A percentile compares a stretch with the other conserved stretches of the same genome.
phyloP scores from a whole-genome alignment of 64 coral and sea anemone species.

The Acropora yongei region DNA sequence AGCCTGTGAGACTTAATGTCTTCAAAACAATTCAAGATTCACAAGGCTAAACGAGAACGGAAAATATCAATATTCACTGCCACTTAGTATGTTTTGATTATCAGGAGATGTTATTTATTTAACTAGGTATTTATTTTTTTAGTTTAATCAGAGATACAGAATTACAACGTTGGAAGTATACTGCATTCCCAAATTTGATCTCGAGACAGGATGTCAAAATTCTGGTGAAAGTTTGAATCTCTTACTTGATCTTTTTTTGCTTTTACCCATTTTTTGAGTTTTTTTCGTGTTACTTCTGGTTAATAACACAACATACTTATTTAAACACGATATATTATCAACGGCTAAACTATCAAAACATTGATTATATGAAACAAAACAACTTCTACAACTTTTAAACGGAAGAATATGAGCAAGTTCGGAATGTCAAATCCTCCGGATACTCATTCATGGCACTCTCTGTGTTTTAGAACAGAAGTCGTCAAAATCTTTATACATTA shows the following conservation, averaged over 20 bases:
- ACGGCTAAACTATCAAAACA: background rate
- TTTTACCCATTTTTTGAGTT: background rate
- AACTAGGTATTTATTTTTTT: too few relatives aligned
- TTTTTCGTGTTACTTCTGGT: too few relatives aligned
- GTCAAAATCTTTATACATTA: conserved; percentile 8
- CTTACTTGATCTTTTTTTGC: background rate
- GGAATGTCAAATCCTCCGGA: too few relatives aligned
- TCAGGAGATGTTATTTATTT: too few relatives aligned
- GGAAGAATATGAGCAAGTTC: background rate
- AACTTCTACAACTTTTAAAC: background rate
- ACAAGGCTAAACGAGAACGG: too few relatives aligned
- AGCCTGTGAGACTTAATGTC: too few relatives aligned
- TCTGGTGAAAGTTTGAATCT: background rate
- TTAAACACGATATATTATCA: background rate
- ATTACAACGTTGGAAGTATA: too few relatives aligned
- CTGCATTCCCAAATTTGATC: background rate
- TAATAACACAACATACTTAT: background rate
- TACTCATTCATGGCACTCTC: too few relatives aligned
- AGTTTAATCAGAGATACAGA: background rate
- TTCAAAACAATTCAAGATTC: too few relatives aligned
- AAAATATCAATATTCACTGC: too few relatives aligned
- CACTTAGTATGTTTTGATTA: too few relatives aligned
- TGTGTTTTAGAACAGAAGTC: background rate
- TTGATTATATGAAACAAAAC: background rate
- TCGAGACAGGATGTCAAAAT: too few relatives aligned